Evolutionary conservation across 2,888 invertebrate genomes (phyloP).

Genomic region (Lasius platythorax): DNA sequence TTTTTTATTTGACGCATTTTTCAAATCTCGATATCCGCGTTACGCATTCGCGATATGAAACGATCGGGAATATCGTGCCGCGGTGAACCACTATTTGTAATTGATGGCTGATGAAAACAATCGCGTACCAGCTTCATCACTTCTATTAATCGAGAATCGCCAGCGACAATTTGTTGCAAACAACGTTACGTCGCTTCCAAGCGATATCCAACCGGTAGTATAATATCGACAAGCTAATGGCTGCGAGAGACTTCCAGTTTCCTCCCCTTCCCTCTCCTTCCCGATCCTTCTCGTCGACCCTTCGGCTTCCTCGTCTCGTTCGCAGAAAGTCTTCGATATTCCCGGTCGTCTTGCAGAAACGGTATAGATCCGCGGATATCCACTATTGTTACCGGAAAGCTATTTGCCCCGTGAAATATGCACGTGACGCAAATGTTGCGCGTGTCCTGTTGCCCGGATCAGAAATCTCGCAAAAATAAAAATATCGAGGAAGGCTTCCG

Average conservation of each 20-base stretch:
- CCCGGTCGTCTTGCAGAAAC: constrained; percentile 50
- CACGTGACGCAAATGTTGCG: constrained; percentile 73
- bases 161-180: constrained; percentile 33
- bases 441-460: constrained; percentile 69
- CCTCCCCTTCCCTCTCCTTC: background rate
- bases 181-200: constrained; percentile 51
- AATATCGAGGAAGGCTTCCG: constrained; percentile 46
- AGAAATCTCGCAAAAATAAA: constrained; percentile 53
- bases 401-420: constrained; percentile 78
- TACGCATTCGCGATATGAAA: background rate
- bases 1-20: background rate
- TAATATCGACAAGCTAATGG: constrained; percentile 61
- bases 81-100: constrained; percentile 33
- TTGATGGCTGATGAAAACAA: constrained; percentile 59
- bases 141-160: constrained; percentile 60
- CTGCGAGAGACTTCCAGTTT: constrained; percentile 47
- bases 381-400: constrained; percentile 70
- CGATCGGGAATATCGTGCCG: constrained; percentile 6
- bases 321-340: constrained; percentile 57
- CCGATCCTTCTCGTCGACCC: background rate
- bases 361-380: constrained; percentile 59
- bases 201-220: constrained; percentile 33
- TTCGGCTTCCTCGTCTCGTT: constrained; percentile 42
- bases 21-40: constrained; percentile 10
- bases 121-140: constrained; percentile 30